phyloP scores from a whole-genome alignment of 2,888 invertebrate genomes.

The Catocala fraxini region DNA sequence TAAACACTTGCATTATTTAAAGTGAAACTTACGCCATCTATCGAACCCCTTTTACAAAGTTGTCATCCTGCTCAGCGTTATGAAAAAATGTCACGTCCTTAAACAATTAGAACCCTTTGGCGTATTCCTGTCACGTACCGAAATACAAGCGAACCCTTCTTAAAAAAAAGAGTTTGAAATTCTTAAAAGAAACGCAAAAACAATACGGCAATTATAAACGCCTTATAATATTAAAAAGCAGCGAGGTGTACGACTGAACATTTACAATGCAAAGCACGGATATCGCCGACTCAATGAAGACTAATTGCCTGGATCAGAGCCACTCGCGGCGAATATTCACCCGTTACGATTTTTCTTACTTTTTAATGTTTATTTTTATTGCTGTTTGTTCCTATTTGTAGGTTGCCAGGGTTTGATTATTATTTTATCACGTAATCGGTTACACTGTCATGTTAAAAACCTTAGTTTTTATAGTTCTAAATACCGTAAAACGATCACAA shows the following conservation, averaged over 20 bases:
- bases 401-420: no score
- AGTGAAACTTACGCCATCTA: no score
- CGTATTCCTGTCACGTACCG: background rate
- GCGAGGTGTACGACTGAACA: conserved; percentile 16
- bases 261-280: conserved; percentile 60
- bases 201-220: conserved; percentile 19
- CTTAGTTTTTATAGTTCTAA: no score
- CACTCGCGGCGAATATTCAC: conserved; percentile 19
- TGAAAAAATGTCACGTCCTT: background rate
- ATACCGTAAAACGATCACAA: no score
- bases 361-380: conserved; percentile 8
- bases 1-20: no score
- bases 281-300: conserved; percentile 54
- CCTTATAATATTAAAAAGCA: conserved; percentile 20
- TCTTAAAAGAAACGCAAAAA: background rate
- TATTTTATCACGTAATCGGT: no score
- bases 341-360: conserved; percentile 17
- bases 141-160: background rate
- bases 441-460: no score
- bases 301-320: conserved; percentile 58
- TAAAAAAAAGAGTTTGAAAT: background rate
- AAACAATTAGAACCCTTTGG: background rate
- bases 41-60: no score
- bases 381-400: conserved; percentile 4
- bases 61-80: no score